Percentiles rank a stretch among this genome's conserved stretches.
These are phyloP conservation scores for Chalcosyrphus nemorum DNA, from an alignment of 2,888 invertebrate species.

Conservation along the genomic window DNA sequence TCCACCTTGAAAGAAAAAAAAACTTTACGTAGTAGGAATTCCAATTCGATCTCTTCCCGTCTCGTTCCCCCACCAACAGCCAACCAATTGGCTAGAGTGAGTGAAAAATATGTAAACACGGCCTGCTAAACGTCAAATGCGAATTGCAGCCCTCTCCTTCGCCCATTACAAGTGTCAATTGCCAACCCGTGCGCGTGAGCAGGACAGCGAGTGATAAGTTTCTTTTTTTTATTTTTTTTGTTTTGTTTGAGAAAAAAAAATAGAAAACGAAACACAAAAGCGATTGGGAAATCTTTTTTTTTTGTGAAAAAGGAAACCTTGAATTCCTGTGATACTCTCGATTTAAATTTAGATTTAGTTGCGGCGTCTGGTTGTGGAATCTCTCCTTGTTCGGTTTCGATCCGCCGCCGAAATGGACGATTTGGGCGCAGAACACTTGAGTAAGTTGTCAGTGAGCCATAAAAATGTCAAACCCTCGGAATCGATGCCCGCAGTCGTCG, in stretches of 20 bases:
- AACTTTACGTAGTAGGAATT: slow-evolving; percentile 30
- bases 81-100: slow-evolving; percentile 31
- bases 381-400: slow-evolving; percentile 58
- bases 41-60: slow-evolving; percentile 18
- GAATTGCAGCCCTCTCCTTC: no score
- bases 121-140: slow-evolving; percentile 8
- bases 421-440: slow-evolving; percentile 73
- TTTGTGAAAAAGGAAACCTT: slow-evolving; percentile 69
- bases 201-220: no score
- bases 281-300: slow-evolving; percentile 59
- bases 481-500: slow-evolving; percentile 31
- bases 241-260: slow-evolving; percentile 42
- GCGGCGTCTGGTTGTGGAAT: slow-evolving; percentile 43
- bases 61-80: slow-evolving; percentile 29
- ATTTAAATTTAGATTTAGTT: slow-evolving; percentile 64
- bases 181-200: slow-evolving; percentile 23
- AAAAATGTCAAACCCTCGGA: no score
- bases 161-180: slow-evolving; percentile 38
- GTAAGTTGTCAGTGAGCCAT: slow-evolving; percentile 69
- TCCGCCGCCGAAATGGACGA: slow-evolving; percentile 70
- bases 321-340: slow-evolving; percentile 66
- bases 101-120: slow-evolving; percentile 68
- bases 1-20: slow-evolving; percentile 64
- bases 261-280: slow-evolving; percentile 48
- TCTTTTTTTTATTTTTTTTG: no score